These are phyloP conservation scores for Sapayoa aenigma DNA, from an alignment of 2,113 vertebrate species.

Conservation along the genomic window DNA sequence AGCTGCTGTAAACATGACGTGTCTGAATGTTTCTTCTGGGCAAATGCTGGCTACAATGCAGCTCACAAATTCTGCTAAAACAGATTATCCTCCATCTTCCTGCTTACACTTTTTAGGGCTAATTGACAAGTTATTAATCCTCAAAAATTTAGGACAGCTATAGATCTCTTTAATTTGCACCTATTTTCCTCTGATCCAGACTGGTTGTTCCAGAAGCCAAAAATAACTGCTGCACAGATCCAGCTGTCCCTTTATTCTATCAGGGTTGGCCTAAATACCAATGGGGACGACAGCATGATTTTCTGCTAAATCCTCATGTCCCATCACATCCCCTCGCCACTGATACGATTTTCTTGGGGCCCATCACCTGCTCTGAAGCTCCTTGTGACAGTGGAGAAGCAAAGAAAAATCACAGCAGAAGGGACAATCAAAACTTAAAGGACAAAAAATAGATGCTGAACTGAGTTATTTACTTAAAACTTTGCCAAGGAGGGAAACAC, in stretches of 20 bases:
- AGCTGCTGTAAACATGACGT: constrained; percentile 15
- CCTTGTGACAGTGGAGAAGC: background rate
- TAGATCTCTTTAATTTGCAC: constrained; percentile 20
- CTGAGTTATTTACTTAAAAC: background rate
- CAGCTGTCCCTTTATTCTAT: constrained; percentile 23
- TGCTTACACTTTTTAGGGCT: background rate
- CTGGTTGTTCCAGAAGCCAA: constrained; percentile 1
- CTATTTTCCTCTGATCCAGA: background rate
- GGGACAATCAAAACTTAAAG: background rate
- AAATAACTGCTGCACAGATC: constrained; percentile 18
- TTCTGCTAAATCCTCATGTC: background rate
- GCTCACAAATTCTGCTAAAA: background rate
- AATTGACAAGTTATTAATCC: background rate
- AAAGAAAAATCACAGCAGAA: background rate
- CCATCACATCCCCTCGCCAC: background rate
- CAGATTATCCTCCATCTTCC: background rate
- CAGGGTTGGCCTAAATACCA: background rate
- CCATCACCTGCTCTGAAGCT: background rate
- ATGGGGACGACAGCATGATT: background rate
- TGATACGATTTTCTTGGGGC: background rate
- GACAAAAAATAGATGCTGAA: background rate
- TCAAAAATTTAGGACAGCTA: background rate
- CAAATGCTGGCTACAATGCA: background rate
- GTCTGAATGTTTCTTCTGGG: background rate
- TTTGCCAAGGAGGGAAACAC: background rate